phyloP scores from a whole-genome alignment of 2,888 invertebrate species.

The Acronicta psi region DNA sequence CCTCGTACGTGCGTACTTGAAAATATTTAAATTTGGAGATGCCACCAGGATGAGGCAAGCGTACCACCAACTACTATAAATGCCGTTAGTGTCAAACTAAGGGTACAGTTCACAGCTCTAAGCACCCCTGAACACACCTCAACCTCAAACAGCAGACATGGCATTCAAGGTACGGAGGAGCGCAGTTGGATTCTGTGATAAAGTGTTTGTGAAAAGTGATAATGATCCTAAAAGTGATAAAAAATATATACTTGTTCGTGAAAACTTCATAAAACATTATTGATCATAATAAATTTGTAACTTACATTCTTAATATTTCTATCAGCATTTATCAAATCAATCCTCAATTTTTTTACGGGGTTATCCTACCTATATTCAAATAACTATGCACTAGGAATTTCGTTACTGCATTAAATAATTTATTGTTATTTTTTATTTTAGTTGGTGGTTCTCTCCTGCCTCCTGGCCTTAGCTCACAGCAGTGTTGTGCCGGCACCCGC shows the following conservation, averaged over 20 bases:
- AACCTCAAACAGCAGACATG: constrained; percentile 72
- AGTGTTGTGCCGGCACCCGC: constrained; percentile 74
- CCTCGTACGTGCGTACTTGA: constrained; percentile 84
- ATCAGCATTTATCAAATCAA: no score
- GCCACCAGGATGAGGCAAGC: constrained; percentile 78
- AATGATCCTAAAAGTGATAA: constrained; percentile 35
- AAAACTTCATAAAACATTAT: background rate
- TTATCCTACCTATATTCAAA: no score
- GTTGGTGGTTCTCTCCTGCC: constrained; percentile 82
- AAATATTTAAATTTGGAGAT: constrained; percentile 86
- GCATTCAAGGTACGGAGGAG: constrained; percentile 83
- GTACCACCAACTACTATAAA: constrained; percentile 76
- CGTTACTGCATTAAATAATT: background rate
- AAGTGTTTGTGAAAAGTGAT: constrained; percentile 56
- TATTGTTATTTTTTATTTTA: constrained; percentile 57
- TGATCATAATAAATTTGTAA: background rate
- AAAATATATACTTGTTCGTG: constrained; percentile 7
- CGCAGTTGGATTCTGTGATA: constrained; percentile 64
- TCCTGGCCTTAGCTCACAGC: constrained; percentile 74
- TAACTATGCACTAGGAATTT: background rate
- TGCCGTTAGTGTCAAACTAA: constrained; percentile 74
- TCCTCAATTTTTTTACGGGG: background rate
- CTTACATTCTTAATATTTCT: background rate
- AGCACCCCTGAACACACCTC: constrained; percentile 80
- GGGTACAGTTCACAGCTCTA: constrained; percentile 82